Percentiles rank a stretch among this genome's conserved stretches.
Conservation (phyloP, 2,888 invertebrate species). For the Nemapogon koenigi region DNA sequence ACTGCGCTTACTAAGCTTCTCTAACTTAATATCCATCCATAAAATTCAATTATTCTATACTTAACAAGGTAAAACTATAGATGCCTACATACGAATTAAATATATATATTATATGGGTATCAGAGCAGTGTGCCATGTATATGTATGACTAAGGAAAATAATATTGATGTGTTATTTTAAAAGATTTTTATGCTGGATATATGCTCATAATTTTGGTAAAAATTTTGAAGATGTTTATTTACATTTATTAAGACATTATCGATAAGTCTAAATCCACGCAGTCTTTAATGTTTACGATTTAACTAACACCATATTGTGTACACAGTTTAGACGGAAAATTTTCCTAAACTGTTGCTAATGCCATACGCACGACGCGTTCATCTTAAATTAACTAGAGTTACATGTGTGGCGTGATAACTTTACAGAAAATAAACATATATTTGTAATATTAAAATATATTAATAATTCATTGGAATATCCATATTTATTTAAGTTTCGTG, state of each 20-base stretch:
- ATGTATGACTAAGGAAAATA: slow-evolving; percentile 30
- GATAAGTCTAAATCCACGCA: too few relatives aligned
- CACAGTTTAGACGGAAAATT: too few relatives aligned
- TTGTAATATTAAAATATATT: too few relatives aligned
- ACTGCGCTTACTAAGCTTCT: slow-evolving; percentile 51
- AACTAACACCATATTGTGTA: too few relatives aligned
- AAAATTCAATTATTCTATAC: slow-evolving; percentile 63
- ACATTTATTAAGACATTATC: slow-evolving; percentile 48
- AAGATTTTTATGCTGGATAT: slow-evolving; percentile 58
- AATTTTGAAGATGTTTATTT: slow-evolving; percentile 61
- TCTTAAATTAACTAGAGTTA: too few relatives aligned
- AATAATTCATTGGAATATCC: too few relatives aligned
- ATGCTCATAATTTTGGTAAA: slow-evolving; percentile 61
- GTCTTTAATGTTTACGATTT: too few relatives aligned
- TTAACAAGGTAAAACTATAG: slow-evolving; percentile 57
- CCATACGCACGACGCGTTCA: too few relatives aligned
- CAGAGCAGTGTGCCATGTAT: slow-evolving; percentile 57
- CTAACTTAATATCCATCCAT: slow-evolving; percentile 59
- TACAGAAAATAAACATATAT: too few relatives aligned
- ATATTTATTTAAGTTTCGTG: too few relatives aligned
- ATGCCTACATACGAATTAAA: slow-evolving; percentile 42
- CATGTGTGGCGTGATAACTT: too few relatives aligned
- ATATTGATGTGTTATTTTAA: slow-evolving; percentile 52
- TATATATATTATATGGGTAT: slow-evolving; percentile 34
- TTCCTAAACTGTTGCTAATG: too few relatives aligned